Percentiles rank a stretch among this genome's conserved stretches.
Evolutionary conservation across 2,797 vertebrate species (phyloP).

Genomic region (Melanotaenia maccullochi): DNA sequence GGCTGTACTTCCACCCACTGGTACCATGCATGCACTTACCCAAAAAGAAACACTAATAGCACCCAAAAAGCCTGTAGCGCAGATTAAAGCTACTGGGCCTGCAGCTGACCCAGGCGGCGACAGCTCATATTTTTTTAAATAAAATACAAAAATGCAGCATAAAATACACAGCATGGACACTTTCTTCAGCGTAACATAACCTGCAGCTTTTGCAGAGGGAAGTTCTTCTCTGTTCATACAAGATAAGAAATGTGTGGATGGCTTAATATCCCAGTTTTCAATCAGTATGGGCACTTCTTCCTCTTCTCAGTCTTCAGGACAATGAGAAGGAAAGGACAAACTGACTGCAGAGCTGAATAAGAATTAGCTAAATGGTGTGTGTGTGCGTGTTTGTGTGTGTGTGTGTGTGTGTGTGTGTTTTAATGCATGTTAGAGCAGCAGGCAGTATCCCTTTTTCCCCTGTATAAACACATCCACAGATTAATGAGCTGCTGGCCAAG

Average conservation of each 20-base stretch:
- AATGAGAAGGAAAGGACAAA: slow-evolving; percentile 74
- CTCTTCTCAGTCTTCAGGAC: slow-evolving; percentile 54
- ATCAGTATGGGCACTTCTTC: slow-evolving; percentile 49
- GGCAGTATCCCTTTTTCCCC: slow-evolving; percentile 16
- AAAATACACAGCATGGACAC: background rate
- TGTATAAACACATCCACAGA: slow-evolving; percentile 60
- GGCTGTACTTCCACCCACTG: slow-evolving; percentile 29
- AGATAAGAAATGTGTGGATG: slow-evolving; percentile 17
- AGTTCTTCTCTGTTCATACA: slow-evolving; percentile 12
- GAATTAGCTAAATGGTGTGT: slow-evolving; percentile 48
- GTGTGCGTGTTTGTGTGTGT: background rate
- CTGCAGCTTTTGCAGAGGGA: slow-evolving; percentile 17
- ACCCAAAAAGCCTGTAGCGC: slow-evolving; percentile 6
- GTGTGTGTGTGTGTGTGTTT: slow-evolving; percentile 2
- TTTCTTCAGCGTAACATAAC: background rate
- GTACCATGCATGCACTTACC: slow-evolving; percentile 20
- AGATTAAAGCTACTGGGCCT: slow-evolving; percentile 35
- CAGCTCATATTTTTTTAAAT: background rate
- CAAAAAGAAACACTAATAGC: slow-evolving; percentile 17
- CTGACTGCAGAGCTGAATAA: slow-evolving; percentile 59
- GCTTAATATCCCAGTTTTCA: slow-evolving; percentile 46
- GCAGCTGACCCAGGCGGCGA: slow-evolving; percentile 8
- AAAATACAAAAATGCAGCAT: background rate
- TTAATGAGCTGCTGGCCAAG: slow-evolving; percentile 69
- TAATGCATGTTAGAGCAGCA: slow-evolving; percentile 1